Evolutionary conservation across 2,113 vertebrate genomes (phyloP), one percentile per base, ranked within the genome.

Genomic region (Crotalus viridis): DNA sequence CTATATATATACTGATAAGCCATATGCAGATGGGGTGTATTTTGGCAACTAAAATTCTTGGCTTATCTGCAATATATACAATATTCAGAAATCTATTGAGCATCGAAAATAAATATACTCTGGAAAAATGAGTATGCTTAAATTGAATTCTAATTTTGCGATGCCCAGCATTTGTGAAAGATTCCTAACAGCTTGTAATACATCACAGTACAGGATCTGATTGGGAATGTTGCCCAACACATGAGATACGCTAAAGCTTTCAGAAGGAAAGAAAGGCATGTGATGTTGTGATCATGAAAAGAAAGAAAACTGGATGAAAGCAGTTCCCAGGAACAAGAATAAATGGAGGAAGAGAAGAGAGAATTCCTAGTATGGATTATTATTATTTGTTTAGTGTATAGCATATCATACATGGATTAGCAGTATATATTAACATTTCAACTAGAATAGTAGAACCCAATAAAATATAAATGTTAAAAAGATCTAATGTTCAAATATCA

Each of bases 61-160:
- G n/a, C 69, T 74, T 81, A 81, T 81, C n/a, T 81, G 33, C 33
- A 1, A 81, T 39, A 1, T 85, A 89, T 55, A 64, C 89, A 2
- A 8, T 90, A 24, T 87, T 4, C 0, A 64, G 6, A 33, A 1
- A 24, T 57, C 0, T 89, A 81, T 85, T 22, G 0, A 24, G 46
- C 0, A 89, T 19, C 55, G 39, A 6, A 59, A 48, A 51, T 52
- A 51, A 87, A 87, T 87, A 52, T 87, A 15, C 9, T 21, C 15
- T 88, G 52, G 5, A 28, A 59, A 0, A 28, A 12, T 2, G 55
- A 94, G 0, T 0, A 46, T 22, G 0, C 39, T 59, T 26, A n/a
- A 0, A 61, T 1, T 39, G 48, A 0, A 5, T 87, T 56, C 91
- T 59, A 13, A 1, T 56, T 46, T 87, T 87, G 90, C 59, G 86